Conservation (phyloP, 2,797 vertebrate species). For the Sebastolobus alascanus region DNA sequence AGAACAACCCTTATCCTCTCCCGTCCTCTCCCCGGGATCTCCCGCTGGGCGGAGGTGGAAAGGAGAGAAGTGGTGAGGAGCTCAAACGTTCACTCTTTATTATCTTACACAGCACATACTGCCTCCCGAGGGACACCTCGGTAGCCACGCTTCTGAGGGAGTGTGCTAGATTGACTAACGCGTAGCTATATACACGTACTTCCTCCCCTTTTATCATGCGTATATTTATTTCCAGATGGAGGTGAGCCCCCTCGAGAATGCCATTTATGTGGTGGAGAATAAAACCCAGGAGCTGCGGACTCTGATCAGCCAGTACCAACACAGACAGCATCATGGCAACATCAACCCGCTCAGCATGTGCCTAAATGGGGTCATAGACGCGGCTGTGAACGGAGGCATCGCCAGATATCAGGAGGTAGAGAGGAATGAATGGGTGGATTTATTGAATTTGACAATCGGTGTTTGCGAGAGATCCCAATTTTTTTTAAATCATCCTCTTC, state of each 20-base stretch:
- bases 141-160: background rate
- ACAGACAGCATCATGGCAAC: constrained; percentile 97
- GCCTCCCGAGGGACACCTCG: background rate
- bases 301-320: constrained; percentile 98
- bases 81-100: constrained; percentile 4
- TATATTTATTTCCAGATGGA: constrained; percentile 88
- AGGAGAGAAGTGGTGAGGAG: constrained; percentile 95
- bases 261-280: constrained; percentile 99
- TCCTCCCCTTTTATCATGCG: background rate
- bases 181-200: background rate
- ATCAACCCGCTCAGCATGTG: constrained; percentile 99
- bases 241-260: constrained; percentile 98
- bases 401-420: constrained; percentile 98
- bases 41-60: constrained; percentile 98
- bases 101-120: background rate
- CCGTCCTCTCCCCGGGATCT: constrained; percentile 96
- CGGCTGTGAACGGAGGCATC: constrained; percentile 97
- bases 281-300: constrained; percentile 98
- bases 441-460: background rate
- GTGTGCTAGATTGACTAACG: background rate
- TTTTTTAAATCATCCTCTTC: constrained; percentile 3
- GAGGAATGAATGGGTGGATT: background rate
- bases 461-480: constrained; percentile 18
- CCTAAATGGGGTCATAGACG: constrained; percentile 98
- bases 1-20: constrained; percentile 96